Percentiles rank a stretch among this genome's conserved stretches.
phyloP scores from a whole-genome alignment of 2,888 invertebrate genomes.

The Epinotia bilunana region DNA sequence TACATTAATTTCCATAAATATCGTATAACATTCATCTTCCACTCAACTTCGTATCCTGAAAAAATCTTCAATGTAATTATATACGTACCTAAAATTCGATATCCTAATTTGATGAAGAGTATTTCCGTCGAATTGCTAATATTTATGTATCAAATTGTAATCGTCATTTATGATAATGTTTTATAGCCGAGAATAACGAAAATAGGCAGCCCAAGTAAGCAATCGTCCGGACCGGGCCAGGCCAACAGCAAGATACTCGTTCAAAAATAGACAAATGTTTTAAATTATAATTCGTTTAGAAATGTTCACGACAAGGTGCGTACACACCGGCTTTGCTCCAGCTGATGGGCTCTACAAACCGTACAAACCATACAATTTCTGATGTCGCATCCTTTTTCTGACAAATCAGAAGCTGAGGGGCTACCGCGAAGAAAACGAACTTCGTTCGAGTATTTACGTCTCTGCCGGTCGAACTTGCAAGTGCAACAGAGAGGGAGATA shows the following conservation, averaged over 20 bases:
- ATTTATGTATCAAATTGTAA: slow-evolving; percentile 18
- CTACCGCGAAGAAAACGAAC: no score
- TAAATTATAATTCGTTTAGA: slow-evolving; percentile 11
- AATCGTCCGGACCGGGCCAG: slow-evolving; percentile 42
- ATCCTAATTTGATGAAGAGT: slow-evolving; percentile 22
- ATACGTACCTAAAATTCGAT: slow-evolving; percentile 30
- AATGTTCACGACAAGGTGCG: background rate
- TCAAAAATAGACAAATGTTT: slow-evolving; percentile 4
- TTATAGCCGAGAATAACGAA: slow-evolving; percentile 36
- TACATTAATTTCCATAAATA: slow-evolving; percentile 24
- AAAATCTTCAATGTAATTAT: slow-evolving; percentile 6
- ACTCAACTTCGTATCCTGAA: slow-evolving; percentile 30
- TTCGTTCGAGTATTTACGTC: no score
- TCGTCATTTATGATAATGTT: slow-evolving; percentile 38
- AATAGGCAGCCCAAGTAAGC: slow-evolving; percentile 39
- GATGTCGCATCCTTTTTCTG: no score
- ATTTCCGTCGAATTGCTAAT: slow-evolving; percentile 18
- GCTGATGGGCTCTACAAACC: background rate
- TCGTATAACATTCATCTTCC: slow-evolving; percentile 14
- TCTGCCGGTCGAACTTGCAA: no score
- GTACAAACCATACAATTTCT: no score
- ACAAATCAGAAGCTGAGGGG: no score
- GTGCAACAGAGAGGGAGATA: no score
- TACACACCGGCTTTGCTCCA: background rate
- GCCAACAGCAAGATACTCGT: slow-evolving; percentile 34